Evolutionary conservation across 2,797 vertebrate genomes (phyloP).

Genomic region (Falco rusticolus): DNA sequence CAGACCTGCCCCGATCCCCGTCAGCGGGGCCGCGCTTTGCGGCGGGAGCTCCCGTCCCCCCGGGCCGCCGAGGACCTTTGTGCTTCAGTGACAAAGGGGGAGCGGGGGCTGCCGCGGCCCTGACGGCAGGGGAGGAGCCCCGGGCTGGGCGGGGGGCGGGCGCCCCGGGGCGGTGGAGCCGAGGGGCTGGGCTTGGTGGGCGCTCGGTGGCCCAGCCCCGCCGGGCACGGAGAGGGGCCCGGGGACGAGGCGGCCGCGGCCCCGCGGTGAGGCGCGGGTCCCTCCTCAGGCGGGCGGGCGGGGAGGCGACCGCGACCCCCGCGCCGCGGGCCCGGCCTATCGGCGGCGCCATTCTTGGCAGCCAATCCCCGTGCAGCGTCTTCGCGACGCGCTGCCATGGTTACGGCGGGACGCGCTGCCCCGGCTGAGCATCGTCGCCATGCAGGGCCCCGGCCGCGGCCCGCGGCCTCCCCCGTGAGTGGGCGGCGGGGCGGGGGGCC

Average conservation of each 20-base stretch:
- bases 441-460: not conserved
- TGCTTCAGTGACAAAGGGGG: constrained; percentile 27
- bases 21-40: not conserved
- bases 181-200: too few relatives aligned
- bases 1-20: not conserved
- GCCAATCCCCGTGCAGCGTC: not conserved
- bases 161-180: too few relatives aligned
- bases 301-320: not conserved
- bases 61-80: not conserved
- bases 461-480: not conserved
- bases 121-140: not conserved
- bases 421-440: not conserved
- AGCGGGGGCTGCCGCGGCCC: not conserved
- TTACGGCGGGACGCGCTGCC: not conserved
- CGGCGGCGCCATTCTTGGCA: not conserved
- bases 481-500: too few relatives aligned
- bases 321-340: not conserved
- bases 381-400: constrained; percentile 35
- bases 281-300: not conserved
- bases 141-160: not conserved
- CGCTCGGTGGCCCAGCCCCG: too few relatives aligned
- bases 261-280: not conserved
- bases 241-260: not conserved
- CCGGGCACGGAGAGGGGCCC: not conserved
- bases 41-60: not conserved